Conservation (phyloP, 2,797 vertebrate species). For the Halcyon chelicuti region DNA sequence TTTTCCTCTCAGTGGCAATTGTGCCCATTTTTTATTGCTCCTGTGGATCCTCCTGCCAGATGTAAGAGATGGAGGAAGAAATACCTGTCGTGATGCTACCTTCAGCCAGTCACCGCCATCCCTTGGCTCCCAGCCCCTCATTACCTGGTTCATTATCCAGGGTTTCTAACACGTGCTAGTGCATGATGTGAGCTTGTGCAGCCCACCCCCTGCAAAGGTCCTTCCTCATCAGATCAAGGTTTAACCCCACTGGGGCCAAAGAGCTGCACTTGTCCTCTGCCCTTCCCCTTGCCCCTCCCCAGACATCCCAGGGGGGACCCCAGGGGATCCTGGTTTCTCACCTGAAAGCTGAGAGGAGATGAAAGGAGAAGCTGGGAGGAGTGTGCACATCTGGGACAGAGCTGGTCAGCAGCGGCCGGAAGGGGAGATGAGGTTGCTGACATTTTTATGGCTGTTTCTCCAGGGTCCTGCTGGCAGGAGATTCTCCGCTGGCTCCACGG, state of each 20-base stretch:
- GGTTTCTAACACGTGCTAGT: accelerated
- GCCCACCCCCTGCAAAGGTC: background rate
- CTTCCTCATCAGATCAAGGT: background rate
- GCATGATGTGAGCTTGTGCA: accelerated
- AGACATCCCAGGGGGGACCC: background rate
- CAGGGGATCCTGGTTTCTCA: background rate
- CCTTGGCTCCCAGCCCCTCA: background rate
- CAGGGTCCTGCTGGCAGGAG: background rate
- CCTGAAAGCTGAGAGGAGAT: background rate
- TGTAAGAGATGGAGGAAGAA: background rate
- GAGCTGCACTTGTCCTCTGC: background rate
- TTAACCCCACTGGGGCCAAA: background rate
- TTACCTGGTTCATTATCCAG: accelerated
- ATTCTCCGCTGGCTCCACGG: background rate
- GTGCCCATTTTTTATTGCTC: background rate
- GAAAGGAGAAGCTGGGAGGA: background rate
- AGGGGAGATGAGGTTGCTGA: background rate
- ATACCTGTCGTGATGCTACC: background rate
- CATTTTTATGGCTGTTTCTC: background rate
- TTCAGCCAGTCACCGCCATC: accelerated
- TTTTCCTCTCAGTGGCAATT: background rate
- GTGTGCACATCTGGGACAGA: accelerated
- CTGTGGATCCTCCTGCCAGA: background rate
- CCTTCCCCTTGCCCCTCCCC: background rate
- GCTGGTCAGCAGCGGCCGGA: accelerated